These are phyloP conservation scores for Gastrophryne carolinensis DNA, from an alignment of 2,797 vertebrate genomes.

Conservation along the genomic window DNA sequence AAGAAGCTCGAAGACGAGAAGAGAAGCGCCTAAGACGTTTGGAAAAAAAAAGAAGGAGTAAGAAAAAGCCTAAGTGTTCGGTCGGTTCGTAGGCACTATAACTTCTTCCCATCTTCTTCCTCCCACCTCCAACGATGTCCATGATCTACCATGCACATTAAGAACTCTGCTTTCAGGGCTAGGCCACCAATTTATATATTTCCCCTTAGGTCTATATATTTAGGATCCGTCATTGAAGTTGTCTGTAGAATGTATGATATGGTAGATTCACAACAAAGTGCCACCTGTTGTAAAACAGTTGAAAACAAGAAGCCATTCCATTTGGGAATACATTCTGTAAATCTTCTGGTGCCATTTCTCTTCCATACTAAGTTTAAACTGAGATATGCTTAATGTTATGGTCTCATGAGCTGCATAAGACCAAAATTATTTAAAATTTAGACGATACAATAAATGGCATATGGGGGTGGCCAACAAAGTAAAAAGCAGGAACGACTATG, in stretches of 20 bases:
- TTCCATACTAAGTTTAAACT: too few species aligned
- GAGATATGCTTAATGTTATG: too few species aligned
- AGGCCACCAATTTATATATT: not conserved
- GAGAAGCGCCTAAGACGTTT: slow-evolving; percentile 84
- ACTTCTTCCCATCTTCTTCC: slow-evolving; percentile 43
- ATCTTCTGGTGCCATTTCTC: too few species aligned
- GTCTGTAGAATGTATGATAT: too few species aligned
- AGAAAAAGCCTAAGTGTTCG: slow-evolving; percentile 70
- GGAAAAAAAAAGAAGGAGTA: slow-evolving; percentile 95
- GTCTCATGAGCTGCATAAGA: too few species aligned
- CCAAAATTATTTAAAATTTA: too few species aligned
- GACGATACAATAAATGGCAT: too few species aligned
- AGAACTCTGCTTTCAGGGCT: not conserved
- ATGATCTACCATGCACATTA: slow-evolving; percentile 34
- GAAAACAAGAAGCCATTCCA: not conserved
- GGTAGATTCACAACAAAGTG: too few species aligned
- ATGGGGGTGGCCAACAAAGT: too few species aligned
- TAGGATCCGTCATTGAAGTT: not conserved
- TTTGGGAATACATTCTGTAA: not conserved
- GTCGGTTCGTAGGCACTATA: slow-evolving; percentile 61
- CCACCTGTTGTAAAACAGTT: too few species aligned
- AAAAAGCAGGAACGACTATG: too few species aligned
- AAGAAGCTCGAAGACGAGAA: slow-evolving; percentile 76
- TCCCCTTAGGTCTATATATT: not conserved
- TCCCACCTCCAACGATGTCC: slow-evolving; percentile 25